phyloP scores from a whole-genome alignment of 2,888 invertebrate species.

The Phengaris arion region DNA sequence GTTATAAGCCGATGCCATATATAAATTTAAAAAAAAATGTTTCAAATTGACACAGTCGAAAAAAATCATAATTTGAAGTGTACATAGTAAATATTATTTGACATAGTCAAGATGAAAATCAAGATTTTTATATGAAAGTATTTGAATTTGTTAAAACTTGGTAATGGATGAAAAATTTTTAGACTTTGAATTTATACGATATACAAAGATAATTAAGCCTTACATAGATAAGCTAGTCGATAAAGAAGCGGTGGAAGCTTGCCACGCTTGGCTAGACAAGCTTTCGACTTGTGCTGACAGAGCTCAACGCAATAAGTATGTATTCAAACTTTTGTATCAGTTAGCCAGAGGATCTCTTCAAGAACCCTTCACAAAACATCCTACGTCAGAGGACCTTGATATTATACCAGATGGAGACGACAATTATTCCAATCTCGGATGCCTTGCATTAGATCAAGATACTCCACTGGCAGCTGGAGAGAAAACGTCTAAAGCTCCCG shows the following conservation, averaged over 20 bases:
- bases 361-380: slow-evolving; percentile 56
- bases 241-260: slow-evolving; percentile 54
- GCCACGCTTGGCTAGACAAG: slow-evolving; percentile 66
- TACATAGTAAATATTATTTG: too few species aligned
- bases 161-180: slow-evolving; percentile 51
- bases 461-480: not conserved
- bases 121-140: not conserved
- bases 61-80: too few species aligned
- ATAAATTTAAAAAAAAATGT: too few species aligned
- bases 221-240: slow-evolving; percentile 58
- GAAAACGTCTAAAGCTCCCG: slow-evolving; percentile 42
- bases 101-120: not conserved
- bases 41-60: too few species aligned
- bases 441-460: slow-evolving; percentile 49
- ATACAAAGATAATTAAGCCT: slow-evolving; percentile 62
- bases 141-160: slow-evolving; percentile 40
- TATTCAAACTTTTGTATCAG: slow-evolving; percentile 64
- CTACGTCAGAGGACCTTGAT: slow-evolving; percentile 48
- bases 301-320: slow-evolving; percentile 59
- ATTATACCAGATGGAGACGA: slow-evolving; percentile 49
- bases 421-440: slow-evolving; percentile 56
- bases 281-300: slow-evolving; percentile 60
- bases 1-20: too few species aligned
- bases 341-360: slow-evolving; percentile 59
- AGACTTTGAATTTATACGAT: slow-evolving; percentile 63